Percentiles rank a stretch among this genome's conserved stretches.
phyloP scores from a whole-genome alignment of 2,888 invertebrate genomes.

The Hyposoter dolosus region DNA sequence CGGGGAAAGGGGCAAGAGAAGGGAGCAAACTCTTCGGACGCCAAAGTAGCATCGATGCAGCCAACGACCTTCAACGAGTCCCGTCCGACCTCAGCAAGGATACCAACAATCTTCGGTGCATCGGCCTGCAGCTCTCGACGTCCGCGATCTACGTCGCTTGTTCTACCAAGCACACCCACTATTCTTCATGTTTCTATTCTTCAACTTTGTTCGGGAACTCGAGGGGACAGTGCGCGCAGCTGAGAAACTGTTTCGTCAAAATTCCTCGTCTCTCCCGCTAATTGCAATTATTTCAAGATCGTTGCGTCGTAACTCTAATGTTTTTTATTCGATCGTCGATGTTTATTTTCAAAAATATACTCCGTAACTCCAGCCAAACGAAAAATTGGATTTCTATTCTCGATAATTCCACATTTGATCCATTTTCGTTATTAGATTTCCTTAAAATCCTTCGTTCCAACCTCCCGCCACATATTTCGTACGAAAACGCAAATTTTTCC shows the following conservation, averaged over 20 bases:
- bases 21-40: constrained; percentile 50
- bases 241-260: not conserved
- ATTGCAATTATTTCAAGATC: not conserved
- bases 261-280: not conserved
- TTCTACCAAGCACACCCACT: constrained; percentile 61
- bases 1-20: constrained; percentile 32
- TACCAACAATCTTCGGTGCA: constrained; percentile 82
- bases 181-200: constrained; percentile 45
- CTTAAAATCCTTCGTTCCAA: not conserved
- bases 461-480: not conserved
- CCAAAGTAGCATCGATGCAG: constrained; percentile 73
- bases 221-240: not conserved
- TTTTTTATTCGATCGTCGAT: not conserved
- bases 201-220: constrained; percentile 7
- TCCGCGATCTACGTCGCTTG: constrained; percentile 2
- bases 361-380: too few relatives aligned
- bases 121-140: constrained; percentile 78
- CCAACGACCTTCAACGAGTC: constrained; percentile 80
- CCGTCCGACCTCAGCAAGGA: constrained; percentile 81
- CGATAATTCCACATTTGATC: not conserved
- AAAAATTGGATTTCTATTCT: too few relatives aligned
- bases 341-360: too few relatives aligned
- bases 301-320: not conserved
- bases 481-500: not conserved
- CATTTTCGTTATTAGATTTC: not conserved